Conservation (phyloP, 1,140 invertebrate species). For the Scaptodrosophila lebanonensis region DNA sequence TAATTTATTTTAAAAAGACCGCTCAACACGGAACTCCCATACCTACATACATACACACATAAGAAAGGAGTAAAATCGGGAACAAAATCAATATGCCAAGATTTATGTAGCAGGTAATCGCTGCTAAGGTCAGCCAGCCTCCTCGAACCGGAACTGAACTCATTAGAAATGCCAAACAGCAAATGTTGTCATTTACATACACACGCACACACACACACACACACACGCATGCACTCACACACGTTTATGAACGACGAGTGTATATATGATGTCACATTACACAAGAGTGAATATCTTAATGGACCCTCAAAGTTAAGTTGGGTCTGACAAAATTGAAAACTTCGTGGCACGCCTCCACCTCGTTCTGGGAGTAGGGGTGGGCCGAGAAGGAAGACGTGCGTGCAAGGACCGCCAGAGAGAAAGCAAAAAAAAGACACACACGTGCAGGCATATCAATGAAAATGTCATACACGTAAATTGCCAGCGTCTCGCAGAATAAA, state of each 20-base stretch:
- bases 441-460: conserved; percentile 61
- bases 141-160: conserved; percentile 43
- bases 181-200: conserved; percentile 72
- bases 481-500: conserved; percentile 23
- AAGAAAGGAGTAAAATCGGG: conserved; percentile 11
- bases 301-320: conserved; percentile 52
- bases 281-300: conserved; percentile 72
- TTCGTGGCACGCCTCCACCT: conserved; percentile 64
- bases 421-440: conserved; percentile 12
- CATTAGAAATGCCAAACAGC: conserved; percentile 68
- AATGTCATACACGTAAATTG: conserved; percentile 64
- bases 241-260: conserved; percentile 10
- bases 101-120: conserved; percentile 68
- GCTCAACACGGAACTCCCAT: no score
- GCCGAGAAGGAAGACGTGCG: neutral
- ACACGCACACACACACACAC: conserved; percentile 15
- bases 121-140: conserved; percentile 55
- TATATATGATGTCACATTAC: conserved; percentile 66
- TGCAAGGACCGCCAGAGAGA: conserved; percentile 2
- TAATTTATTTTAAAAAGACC: conserved; percentile 70
- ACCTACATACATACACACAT: conserved; percentile 1
- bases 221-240: conserved; percentile 8
- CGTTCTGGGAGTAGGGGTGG: conserved; percentile 16
- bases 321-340: conserved; percentile 65
- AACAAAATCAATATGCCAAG: conserved; percentile 63